Base-by-base conservation (phyloP, 53 echinoderm and acorn worm genomes). In the Temnopleurus reevesii region DNA sequence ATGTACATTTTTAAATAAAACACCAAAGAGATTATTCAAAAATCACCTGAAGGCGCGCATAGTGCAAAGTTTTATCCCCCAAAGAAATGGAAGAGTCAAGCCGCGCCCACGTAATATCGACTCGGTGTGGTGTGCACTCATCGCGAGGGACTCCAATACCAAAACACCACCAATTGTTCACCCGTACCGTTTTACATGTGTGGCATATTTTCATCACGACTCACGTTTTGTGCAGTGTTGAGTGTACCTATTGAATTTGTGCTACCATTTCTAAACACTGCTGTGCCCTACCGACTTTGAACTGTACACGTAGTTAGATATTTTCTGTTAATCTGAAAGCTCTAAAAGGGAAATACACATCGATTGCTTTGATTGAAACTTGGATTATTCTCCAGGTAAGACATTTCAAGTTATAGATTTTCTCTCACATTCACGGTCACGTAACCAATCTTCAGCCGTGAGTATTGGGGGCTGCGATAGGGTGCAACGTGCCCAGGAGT, bases 41-140 rank as follows among this genome's bases (percentile, higher is more conserved):
- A 63, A 63, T 34, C 17, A 8, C 27, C 0, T 49, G 9, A 58
- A 25, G 27, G 12, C 12, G 26, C 25, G 17, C 25, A 24, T 31
- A 56, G 71, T 5, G 71, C 9, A 38, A 49, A 71, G 38, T 71
- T 71, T 71, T 31, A 19, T 71, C 71, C 41, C 71, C 71, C 1
- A 38, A 7, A 71, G 41, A 71, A 71, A 71, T 71, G 71, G 71
- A 71, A 71, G 12, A 71, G 71, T 71, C 71, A 71, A 23, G 71
- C 71, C 71, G 71, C 71, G 71, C 71, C 71, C 71, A 71, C 71
- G 15, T 30, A 71, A 71, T 71, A 71, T 71, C 71, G 71, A 71
- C 71, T 71, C 41, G 36, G 41, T 38, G 71, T 21, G 23, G 56
- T 6, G 56, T 71, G 41, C 8, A 23, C 10, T 21, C 23, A 41